A percentile compares a stretch with the other conserved stretches of the same genome.
phyloP scores from a whole-genome alignment of 1,140 invertebrate genomes.

The Drosophila teissieri region DNA sequence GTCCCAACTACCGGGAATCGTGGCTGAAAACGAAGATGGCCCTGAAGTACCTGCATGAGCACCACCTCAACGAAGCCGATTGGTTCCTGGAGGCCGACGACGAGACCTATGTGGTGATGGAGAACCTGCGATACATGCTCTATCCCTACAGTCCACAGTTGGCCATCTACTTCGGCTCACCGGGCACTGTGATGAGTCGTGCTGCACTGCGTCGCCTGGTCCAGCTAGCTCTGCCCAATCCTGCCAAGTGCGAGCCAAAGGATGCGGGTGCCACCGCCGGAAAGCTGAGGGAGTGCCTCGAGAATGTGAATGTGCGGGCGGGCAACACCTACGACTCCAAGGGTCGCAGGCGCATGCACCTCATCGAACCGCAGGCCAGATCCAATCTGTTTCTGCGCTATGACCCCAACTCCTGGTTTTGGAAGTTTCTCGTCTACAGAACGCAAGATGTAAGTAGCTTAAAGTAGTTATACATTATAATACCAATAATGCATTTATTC shows the following conservation, averaged over 20 bases:
- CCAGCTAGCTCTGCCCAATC: slow-evolving; percentile 2
- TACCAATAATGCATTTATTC: not conserved
- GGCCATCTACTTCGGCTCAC: slow-evolving; percentile 94
- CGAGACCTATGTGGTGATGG: slow-evolving; percentile 95
- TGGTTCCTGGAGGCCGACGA: slow-evolving; percentile 98
- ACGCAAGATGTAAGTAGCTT: slow-evolving; percentile 9
- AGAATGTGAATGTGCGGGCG: slow-evolving; percentile 7
- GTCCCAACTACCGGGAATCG: slow-evolving; percentile 94
- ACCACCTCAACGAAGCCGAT: slow-evolving; percentile 92
- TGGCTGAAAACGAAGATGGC: slow-evolving; percentile 97
- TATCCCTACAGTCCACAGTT: slow-evolving; percentile 88
- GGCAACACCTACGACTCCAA: slow-evolving; percentile 4
- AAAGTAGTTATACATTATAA: not conserved
- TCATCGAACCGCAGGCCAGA: slow-evolving; percentile 14
- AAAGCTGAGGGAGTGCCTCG: slow-evolving; percentile 16
- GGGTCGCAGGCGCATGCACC: slow-evolving; percentile 14
- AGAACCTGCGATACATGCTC: slow-evolving; percentile 95
- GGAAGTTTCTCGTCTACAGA: slow-evolving; percentile 1
- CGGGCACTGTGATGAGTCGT: slow-evolving; percentile 94
- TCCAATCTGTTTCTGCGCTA: not conserved
- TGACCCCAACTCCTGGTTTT: slow-evolving; percentile 7
- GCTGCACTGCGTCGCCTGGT: slow-evolving; percentile 85
- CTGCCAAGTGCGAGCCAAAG: slow-evolving; percentile 9
- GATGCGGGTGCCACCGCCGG: slow-evolving; percentile 2
- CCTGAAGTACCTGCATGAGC: slow-evolving; percentile 93